Percentiles rank a stretch among this genome's conserved stretches.
Conservation (phyloP, 2,888 invertebrate genomes). For the Synergus umbraculus region DNA sequence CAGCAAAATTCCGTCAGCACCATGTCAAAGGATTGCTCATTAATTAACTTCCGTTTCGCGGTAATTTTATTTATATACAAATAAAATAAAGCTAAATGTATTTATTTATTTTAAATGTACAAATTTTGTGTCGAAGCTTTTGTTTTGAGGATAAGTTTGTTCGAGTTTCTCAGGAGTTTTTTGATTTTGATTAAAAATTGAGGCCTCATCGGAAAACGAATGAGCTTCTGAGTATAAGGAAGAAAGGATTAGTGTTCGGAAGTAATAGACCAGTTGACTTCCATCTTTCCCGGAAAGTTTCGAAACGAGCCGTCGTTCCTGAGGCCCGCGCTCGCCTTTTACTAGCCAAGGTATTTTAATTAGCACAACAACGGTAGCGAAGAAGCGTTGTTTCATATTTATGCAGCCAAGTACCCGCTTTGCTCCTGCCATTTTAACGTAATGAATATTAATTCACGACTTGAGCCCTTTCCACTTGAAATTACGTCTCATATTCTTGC, state of each 20-base stretch:
- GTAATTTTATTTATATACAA: neutral
- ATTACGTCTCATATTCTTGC: slow-evolving; percentile 25
- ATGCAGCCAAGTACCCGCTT: slow-evolving; percentile 54
- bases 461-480: slow-evolving; percentile 42
- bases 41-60: neutral
- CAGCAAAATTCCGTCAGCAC: neutral
- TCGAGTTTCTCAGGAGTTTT: neutral
- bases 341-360: slow-evolving; percentile 69
- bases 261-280: slow-evolving; percentile 38
- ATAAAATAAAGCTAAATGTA: neutral
- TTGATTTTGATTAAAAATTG: neutral
- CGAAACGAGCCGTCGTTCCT: slow-evolving; percentile 30
- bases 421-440: slow-evolving; percentile 60
- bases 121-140: no score
- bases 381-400: slow-evolving; percentile 67
- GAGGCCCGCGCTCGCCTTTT: slow-evolving; percentile 43
- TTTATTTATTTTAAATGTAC: no score
- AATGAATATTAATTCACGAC: slow-evolving; percentile 72
- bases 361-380: slow-evolving; percentile 65
- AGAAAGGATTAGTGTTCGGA: neutral
- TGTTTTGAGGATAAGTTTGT: neutral
- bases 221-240: neutral
- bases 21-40: neutral
- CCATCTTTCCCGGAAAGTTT: slow-evolving; percentile 42
- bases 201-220: neutral